These are phyloP conservation scores for Drosophila equinoxialis DNA, from an alignment of 1,140 invertebrate genomes.

Conservation along the genomic window DNA sequence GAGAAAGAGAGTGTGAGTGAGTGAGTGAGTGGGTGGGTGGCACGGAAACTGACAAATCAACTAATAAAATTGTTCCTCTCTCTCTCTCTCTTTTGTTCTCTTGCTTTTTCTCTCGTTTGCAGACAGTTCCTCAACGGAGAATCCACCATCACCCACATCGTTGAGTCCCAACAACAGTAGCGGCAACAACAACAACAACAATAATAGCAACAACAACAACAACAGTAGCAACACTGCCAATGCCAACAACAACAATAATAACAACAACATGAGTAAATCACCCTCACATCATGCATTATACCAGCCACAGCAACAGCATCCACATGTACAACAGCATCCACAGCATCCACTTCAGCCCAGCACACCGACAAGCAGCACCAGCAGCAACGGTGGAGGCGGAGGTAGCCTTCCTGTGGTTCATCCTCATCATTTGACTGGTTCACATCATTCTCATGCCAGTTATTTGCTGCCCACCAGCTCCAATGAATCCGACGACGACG, in stretches of 20 bases:
- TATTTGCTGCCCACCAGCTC: slow-evolving; percentile 83
- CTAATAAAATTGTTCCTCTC: slow-evolving; percentile 60
- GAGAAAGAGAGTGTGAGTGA: no score
- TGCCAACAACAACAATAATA: slow-evolving; percentile 45
- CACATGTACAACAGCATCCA: slow-evolving; percentile 53
- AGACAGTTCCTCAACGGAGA: slow-evolving; percentile 86
- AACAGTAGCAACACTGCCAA: slow-evolving; percentile 82
- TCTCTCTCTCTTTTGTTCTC: slow-evolving; percentile 56
- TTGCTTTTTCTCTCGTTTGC: slow-evolving; percentile 83
- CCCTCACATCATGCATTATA: slow-evolving; percentile 55
- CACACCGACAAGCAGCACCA: slow-evolving; percentile 82
- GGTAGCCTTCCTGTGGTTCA: slow-evolving; percentile 69
- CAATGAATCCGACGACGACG: slow-evolving; percentile 87
- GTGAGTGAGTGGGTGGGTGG: background rate
- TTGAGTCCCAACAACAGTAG: slow-evolving; percentile 65
- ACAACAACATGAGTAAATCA: slow-evolving; percentile 44
- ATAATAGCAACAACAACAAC: slow-evolving; percentile 50
- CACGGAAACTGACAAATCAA: slow-evolving; percentile 52
- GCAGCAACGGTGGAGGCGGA: slow-evolving; percentile 74
- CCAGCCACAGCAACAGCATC: slow-evolving; percentile 83
- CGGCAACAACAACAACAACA: slow-evolving; percentile 46
- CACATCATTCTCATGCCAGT: slow-evolving; percentile 64
- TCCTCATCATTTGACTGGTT: slow-evolving; percentile 55
- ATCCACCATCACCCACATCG: slow-evolving; percentile 81
- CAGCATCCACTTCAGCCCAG: slow-evolving; percentile 84